A percentile compares a stretch with the other conserved stretches of the same genome.
Conservation (phyloP, 2,797 vertebrate genomes). For the Gymnothorax reevesii region DNA sequence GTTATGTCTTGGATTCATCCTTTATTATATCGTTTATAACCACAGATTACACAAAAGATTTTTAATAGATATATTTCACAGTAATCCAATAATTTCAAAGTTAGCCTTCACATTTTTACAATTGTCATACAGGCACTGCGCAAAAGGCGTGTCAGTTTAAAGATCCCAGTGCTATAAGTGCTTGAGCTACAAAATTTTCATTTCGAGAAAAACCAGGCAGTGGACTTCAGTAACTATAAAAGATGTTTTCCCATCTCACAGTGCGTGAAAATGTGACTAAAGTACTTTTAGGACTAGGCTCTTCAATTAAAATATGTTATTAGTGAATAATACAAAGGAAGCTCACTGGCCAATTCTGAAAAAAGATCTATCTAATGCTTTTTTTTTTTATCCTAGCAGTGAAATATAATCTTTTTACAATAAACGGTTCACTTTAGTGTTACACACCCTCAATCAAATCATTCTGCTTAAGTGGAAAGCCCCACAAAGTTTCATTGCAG, state of each 20-base stretch:
- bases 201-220: too few relatives aligned
- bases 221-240: too few relatives aligned
- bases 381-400: neutral
- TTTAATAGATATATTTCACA: neutral
- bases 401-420: neutral
- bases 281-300: too few relatives aligned
- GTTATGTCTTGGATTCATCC: neutral
- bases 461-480: neutral
- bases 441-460: neutral
- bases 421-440: neutral
- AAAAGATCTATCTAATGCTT: neutral
- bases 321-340: neutral
- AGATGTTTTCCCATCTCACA: too few relatives aligned
- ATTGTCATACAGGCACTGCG: neutral
- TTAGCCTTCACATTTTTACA: neutral
- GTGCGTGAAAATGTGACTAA: too few relatives aligned
- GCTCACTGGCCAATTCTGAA: neutral
- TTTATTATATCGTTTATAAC: neutral
- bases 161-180: too few relatives aligned
- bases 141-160: neutral
- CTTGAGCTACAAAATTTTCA: too few relatives aligned
- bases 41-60: neutral
- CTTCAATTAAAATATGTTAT: neutral
- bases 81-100: neutral
- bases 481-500: neutral